These are phyloP conservation scores for Acrobasis suavella DNA, from an alignment of 2,888 invertebrate genomes.

Conservation along the genomic window DNA sequence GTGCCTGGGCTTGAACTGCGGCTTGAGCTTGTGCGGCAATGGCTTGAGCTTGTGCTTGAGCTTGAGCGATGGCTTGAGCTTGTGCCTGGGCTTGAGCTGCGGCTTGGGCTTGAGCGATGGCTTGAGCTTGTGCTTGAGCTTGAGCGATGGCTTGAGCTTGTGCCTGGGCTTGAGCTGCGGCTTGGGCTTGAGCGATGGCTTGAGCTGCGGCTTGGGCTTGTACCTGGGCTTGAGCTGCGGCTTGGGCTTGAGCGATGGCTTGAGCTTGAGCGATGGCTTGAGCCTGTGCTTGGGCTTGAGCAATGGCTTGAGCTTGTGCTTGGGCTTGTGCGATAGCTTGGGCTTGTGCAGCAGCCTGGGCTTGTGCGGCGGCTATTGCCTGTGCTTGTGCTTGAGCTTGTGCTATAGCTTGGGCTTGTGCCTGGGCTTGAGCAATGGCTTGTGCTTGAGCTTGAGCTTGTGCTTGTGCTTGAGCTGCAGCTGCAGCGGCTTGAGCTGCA, in stretches of 20 bases:
- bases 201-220: conserved; percentile 13
- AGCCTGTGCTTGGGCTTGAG: too few relatives aligned
- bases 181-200: conserved; percentile 27
- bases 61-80: neutral
- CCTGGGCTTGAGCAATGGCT: too few relatives aligned
- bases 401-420: conserved; percentile 23
- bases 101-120: too few relatives aligned
- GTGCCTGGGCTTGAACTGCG: neutral
- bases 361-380: too few relatives aligned
- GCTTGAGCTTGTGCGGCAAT: conserved; percentile 26
- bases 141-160: neutral
- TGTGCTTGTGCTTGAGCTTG: conserved; percentile 18
- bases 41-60: conserved; percentile 26
- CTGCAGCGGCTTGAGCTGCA: too few relatives aligned
- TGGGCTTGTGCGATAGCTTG: conserved; percentile 22
- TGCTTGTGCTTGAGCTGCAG: conserved; percentile 29
- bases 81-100: too few relatives aligned
- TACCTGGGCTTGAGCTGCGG: conserved; percentile 18
- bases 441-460: neutral
- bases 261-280: too few relatives aligned
- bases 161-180: conserved; percentile 29
- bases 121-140: too few relatives aligned
- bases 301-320: too few relatives aligned
- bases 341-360: conserved; percentile 4
- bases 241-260: conserved; percentile 15